Conservation (phyloP, 2,888 invertebrate species). For the Volucella inanis region DNA sequence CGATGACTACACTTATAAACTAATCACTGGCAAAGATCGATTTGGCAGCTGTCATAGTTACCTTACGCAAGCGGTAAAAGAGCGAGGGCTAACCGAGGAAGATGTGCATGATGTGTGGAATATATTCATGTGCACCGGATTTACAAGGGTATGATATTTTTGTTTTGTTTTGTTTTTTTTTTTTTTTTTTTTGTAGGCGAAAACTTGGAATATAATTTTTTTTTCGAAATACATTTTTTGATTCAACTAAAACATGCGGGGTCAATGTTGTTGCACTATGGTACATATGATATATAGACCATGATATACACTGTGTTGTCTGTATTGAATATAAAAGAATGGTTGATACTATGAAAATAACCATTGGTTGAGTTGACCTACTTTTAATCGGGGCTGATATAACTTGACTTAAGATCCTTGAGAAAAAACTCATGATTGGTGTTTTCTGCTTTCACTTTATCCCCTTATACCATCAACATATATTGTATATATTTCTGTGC, state of each 20-base stretch:
- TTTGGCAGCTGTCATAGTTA: conserved; percentile 83
- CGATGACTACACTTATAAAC: conserved; percentile 84
- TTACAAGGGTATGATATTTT: conserved; percentile 79
- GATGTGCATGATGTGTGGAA: conserved; percentile 85
- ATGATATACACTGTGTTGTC: no score
- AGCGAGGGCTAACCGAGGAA: conserved; percentile 82
- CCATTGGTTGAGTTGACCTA: no score
- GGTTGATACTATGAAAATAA: no score
- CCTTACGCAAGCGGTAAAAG: conserved; percentile 82
- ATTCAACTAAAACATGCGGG: background rate
- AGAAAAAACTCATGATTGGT: no score
- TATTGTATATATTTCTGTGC: no score
- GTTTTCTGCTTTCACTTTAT: no score
- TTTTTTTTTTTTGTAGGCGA: background rate
- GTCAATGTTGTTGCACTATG: no score
- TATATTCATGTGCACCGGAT: conserved; percentile 84
- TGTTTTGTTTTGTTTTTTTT: background rate
- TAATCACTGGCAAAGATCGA: conserved; percentile 83
- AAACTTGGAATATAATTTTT: background rate
- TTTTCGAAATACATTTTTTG: background rate
- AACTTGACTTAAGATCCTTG: no score
- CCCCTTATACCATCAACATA: no score
- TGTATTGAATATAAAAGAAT: no score
- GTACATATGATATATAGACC: no score
- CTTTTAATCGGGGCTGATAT: no score